A percentile compares a stretch with the other conserved stretches of the same genome.
phyloP scores from a whole-genome alignment of 2,888 invertebrate species.

The Folsomia manolachei region DNA sequence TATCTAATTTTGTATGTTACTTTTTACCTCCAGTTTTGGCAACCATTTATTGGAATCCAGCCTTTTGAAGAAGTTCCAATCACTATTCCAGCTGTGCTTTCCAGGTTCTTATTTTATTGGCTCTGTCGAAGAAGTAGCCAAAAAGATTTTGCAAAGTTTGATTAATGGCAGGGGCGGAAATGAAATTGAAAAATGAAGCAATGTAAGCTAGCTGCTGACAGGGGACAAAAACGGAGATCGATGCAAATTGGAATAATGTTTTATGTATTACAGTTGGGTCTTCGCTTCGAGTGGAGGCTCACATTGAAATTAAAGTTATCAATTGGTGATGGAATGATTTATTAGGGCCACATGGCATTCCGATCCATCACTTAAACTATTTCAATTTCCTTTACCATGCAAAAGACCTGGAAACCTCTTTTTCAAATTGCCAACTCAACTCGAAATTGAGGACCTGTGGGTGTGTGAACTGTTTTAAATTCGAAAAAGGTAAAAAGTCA shows the following conservation, averaged over 20 bases:
- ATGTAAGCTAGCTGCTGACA: neutral
- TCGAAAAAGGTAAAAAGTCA: slow-evolving; percentile 13
- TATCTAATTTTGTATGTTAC: neutral
- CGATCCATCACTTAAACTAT: neutral
- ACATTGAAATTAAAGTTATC: neutral
- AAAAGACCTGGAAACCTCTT: neutral
- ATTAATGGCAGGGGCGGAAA: neutral
- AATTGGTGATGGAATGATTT: slow-evolving; percentile 4
- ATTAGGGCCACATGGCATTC: neutral
- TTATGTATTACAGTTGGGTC: neutral
- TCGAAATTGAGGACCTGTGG: slow-evolving; percentile 2
- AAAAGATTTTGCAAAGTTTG: neutral
- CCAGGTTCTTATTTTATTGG: no score
- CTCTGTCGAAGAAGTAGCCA: no score
- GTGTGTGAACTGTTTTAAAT: slow-evolving; percentile 2
- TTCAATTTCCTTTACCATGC: neutral
- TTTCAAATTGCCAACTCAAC: neutral
- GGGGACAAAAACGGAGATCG: neutral
- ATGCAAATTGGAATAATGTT: slow-evolving; percentile 6
- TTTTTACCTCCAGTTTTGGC: no score
- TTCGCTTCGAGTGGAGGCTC: neutral
- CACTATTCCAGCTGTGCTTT: neutral
- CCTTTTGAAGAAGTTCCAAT: neutral
- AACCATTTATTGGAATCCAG: neutral
- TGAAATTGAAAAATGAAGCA: neutral